Evolutionary conservation across 2,797 vertebrate species (phyloP).

Genomic region (Typhlichthys eigenmanni): DNA sequence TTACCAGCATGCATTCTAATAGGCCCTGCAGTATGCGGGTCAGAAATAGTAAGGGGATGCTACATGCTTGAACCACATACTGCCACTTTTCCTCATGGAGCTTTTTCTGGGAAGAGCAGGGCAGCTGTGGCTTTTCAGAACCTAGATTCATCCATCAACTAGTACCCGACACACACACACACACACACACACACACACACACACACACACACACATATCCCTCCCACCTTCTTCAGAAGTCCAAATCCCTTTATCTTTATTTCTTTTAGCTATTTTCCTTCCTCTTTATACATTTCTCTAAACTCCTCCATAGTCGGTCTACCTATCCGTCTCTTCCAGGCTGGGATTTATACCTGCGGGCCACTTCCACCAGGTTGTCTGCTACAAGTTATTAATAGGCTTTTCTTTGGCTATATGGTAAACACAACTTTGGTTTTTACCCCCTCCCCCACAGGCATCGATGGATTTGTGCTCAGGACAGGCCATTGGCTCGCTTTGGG

Average conservation of each 20-base stretch:
- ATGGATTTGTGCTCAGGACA: conserved; percentile 58
- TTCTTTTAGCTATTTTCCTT: not conserved
- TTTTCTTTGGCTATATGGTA: conserved; percentile 62
- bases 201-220: conserved; percentile 15
- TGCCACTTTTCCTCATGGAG: conserved; percentile 61
- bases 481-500: conserved; percentile 21
- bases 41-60: conserved; percentile 76
- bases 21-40: conserved; percentile 60
- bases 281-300: conserved; percentile 21
- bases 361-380: conserved; percentile 69
- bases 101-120: conserved; percentile 67
- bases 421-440: conserved; percentile 58
- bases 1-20: conserved; percentile 59
- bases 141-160: conserved; percentile 67
- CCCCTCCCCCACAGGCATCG: conserved; percentile 45
- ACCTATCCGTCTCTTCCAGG: conserved; percentile 44
- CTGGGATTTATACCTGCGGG: conserved; percentile 62
- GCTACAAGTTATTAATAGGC: conserved; percentile 71
- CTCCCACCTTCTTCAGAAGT: conserved; percentile 24
- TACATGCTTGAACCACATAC: conserved; percentile 75
- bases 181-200: conserved; percentile 15
- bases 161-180: conserved; percentile 39
- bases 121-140: conserved; percentile 73
- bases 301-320: conserved; percentile 33
- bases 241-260: conserved; percentile 18